Evolutionary conservation across 2,888 invertebrate species (phyloP), one percentile per base, ranked within the genome.

Genomic region (Odontocolon sp.): DNA sequence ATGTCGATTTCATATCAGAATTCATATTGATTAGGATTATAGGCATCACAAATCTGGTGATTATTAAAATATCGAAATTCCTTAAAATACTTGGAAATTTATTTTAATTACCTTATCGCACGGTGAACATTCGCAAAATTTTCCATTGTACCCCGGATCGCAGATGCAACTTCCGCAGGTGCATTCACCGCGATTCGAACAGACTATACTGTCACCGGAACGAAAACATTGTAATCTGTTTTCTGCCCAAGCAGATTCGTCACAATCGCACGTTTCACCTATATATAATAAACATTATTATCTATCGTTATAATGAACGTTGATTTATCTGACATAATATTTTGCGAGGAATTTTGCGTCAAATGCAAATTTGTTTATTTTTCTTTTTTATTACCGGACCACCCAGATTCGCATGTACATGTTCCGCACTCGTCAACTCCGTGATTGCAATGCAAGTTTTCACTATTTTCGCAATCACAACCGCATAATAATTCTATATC

Each of bases 141-240:
- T 89, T 11, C 95, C 94, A 59, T 85, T 91, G 81, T 90, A 93
- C 0, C 93, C 94, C 0, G 84, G 82, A 84, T 94, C 93, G 86
- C 97, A 97, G 21, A 91, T 90, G 87, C 97, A 97, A 70, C 90
- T 91, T 31, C 96, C 96, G 86, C 96, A 97, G 47, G 93, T 91
- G 87, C 97, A 97, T 80, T 94, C 93, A 0, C 97, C 97, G 3
- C 93, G 93, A 69, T 94, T 94, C 0, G 94, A 94, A 87, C 96
- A 95, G 3, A 93, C 86, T 6, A 91, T 89, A 36, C 82, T 72
- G 0, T 88, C 86, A 0, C 91, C 92, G 0, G 93, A 93, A 0
- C 92, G 91, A 5, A 90, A 87, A 83, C 94, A 94, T 0, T 91
- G 88, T 54, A 92, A 91, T 9, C 91, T 90, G 0, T 93, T 91